Base-by-base conservation (phyloP, 2,113 vertebrate genomes). In the Odobenus rosmarus region DNA sequence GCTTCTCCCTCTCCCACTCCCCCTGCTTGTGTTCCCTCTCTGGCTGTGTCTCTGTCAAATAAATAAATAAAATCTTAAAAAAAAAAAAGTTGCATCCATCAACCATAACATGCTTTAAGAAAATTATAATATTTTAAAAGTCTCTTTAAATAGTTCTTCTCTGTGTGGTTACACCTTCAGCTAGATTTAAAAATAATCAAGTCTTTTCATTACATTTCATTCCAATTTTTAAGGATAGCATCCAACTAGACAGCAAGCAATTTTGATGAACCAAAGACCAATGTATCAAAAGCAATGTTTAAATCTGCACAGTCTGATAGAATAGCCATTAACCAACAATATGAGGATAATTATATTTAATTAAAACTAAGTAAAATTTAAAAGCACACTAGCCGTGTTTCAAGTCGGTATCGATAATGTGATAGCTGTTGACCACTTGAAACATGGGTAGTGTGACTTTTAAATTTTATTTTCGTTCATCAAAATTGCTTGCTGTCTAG, bases 241-340 rank as follows among this genome's bases (percentile, higher is more conserved):
- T 62, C 87, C 49, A 87, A 90, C 51, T 69, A 71, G 53, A 95
- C 19, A 95, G 64, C 39, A 82, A 88, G 42, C 31, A 89, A 62
- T 89, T 95, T 64, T 82, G 42, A 91, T 81, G 55, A 80, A 88
- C 31, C 36, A 51, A 93, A 87, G 89, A 71, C 31, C 62, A 95
- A 23, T 61, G 19, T 93, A 42, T 36, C 19, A 87, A 90, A 42
- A 84, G 39, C 33, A 88, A 24, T 55, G 72, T 53, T 71, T 89
- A 89, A 92, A 86, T 86, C 31, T 55, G 4, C 4, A 88, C 11
- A 26, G 33, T 72, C 51, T n/a, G 59, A 62, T 9, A 91, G 11
- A 53, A 31, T 57, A 51, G 26, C n/a, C 33, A 77, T 81, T 92
- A 92, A 76, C 31, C 28, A 88, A 89, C 21, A 36, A 64, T 14